Percentiles rank a stretch among this genome's conserved stretches.
These are phyloP conservation scores for Eupithecia insigniata DNA, from an alignment of 2,888 invertebrate genomes.

Conservation along the genomic window DNA sequence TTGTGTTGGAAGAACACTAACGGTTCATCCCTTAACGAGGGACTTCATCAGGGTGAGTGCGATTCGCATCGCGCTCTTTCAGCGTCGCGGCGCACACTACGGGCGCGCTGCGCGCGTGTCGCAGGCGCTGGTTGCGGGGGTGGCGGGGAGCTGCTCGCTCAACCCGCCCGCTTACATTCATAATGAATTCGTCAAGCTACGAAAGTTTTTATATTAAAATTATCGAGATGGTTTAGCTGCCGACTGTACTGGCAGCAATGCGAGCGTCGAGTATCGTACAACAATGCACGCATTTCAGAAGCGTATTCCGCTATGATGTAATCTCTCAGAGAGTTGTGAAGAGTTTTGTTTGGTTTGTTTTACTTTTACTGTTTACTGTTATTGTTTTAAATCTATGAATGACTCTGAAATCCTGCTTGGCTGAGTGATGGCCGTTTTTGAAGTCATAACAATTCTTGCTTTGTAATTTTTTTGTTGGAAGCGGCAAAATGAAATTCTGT, in stretches of 20 bases:
- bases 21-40: no score
- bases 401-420: not conserved
- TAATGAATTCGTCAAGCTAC: no score
- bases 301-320: constrained; percentile 41
- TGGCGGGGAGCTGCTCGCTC: no score
- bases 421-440: not conserved
- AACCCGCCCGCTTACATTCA: no score
- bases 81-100: no score
- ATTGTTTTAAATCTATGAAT: constrained; percentile 6
- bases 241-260: constrained; percentile 36
- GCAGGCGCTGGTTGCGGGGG: no score
- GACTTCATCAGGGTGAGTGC: no score
- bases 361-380: constrained; percentile 4
- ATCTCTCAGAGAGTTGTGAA: constrained; percentile 28
- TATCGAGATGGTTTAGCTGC: not conserved
- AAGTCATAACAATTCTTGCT: not conserved
- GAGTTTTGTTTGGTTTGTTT: constrained; percentile 18
- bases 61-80: no score
- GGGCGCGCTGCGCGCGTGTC: no score
- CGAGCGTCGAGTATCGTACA: constrained; percentile 51
- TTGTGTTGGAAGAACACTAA: no score
- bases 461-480: not conserved
- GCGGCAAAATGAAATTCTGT: not conserved
- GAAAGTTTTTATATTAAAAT: no score
- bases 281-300: constrained; percentile 54